Evolutionary conservation across 2,797 vertebrate genomes (phyloP), one percentile per base, ranked within the genome.

Genomic region (Cyclopterus lumpus): DNA sequence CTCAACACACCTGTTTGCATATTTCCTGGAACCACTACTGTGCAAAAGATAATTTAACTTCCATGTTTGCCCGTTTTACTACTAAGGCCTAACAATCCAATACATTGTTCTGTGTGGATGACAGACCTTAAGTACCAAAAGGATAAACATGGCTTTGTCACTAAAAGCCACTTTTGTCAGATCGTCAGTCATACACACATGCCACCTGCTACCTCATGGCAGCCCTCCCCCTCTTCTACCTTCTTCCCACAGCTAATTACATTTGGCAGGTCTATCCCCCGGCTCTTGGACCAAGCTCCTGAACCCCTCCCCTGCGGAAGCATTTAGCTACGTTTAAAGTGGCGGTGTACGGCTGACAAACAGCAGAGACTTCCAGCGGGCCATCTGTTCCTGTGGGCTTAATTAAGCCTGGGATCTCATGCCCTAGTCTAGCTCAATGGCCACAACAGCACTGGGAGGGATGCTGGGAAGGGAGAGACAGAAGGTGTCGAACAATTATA

Each of bases 361-460:
- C 88, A 91, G 87, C 77, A 77, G 32, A 87, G 83, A 82, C 84
- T 86, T 85, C 89, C 86, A 90, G 58, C 58, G 12, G 70, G 76
- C 93, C 94, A 95, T 94, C 93, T 94, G 94, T 89, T 93, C 87
- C 85, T 84, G 58, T 84, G 83, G 88, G 89, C 87, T 93, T 93
- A 92, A 88, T 91, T 89, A 93, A 89, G 84, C 82, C 84, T 67
- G 46, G 77, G 81, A 84, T 85, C 79, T 88, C 78, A 76, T 71
- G 79, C 64, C 71, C 44, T 57, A 64, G 82, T 79, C 48, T 44
- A 59, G 73, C 71, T 87, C 72, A 77, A 77, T 54, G 72, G 72
- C 59, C 53, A 76, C 68, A 77, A 58, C 63, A 66, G 62, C 38
- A 71, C 71, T 73, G 34, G 53, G 51, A 60, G 44, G 67, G 74